Base-by-base conservation (phyloP, 2,797 vertebrate genomes). In the Pyrocephalus nanus region DNA sequence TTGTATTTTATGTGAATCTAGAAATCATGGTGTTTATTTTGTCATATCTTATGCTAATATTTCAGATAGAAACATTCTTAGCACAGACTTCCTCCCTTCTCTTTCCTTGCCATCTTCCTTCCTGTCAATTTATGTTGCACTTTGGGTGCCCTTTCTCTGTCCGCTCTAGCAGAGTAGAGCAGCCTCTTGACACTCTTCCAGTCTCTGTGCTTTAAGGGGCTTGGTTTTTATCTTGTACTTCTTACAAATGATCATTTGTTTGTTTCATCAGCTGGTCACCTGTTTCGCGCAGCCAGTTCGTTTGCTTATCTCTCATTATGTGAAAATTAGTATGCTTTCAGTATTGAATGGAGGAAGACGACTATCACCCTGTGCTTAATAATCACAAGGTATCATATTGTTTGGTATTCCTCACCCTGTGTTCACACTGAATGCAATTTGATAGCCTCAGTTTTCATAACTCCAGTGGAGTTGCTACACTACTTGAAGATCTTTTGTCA, bases 391-490 rank as follows among this genome's bases (percentile, higher is more conserved):
- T 92, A 60, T 69, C n/a, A 15, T 34, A n/a, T 34, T 67, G 58
- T 93, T 69, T 82, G 75, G 27, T 95, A n/a, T 96, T 92, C 75
- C 48, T 92, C 54, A 70, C 55, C 69, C 67, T 67, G 17, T 88
- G 61, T 91, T 95, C 82, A 91, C 88, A 75, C 55, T 87, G 84
- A 91, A 94, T 93, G 69, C 73, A 76, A 57, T 82, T 78, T 64
- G 77, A 72, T 86, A 86, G 65, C 81, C 78, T 88, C 22, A 34
- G 64, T 77, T 95, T 95, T 84, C 57, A 14, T 95, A 94, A 96
- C 92, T 95, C 91, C 91, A 94, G 86, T 96, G 88, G 96, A 95
- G 88, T 96, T 96, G 84, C 67, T 92, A 69, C 48, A 26, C 79
- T 92, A 86, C 82, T 80, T 92, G 72, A 94, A 88, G 62, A 93